Percentiles rank a stretch among this genome's conserved stretches.
phyloP scores from a whole-genome alignment of 2,797 vertebrate species.

The Prionace glauca region DNA sequence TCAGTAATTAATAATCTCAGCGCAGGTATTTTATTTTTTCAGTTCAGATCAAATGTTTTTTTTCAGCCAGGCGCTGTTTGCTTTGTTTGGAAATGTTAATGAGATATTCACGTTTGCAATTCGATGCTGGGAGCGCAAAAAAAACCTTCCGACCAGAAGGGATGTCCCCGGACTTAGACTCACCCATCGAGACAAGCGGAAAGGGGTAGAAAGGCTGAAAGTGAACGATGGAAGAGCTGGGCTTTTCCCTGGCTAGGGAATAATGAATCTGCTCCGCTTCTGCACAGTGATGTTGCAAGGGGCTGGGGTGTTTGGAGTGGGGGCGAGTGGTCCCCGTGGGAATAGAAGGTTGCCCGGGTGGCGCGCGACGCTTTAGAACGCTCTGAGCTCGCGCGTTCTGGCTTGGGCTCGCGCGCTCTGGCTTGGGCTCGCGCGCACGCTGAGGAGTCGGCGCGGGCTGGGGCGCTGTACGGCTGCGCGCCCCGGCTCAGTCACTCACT shows the following conservation, averaged over 20 bases:
- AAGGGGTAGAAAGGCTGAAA: neutral
- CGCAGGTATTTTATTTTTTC: neutral
- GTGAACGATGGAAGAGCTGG: neutral
- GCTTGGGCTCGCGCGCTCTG: too few relatives aligned
- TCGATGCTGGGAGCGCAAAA: neutral
- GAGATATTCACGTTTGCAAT: neutral
- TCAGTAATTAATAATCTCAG: constrained; percentile 12
- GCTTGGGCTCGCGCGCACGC: too few relatives aligned
- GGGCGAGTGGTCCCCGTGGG: neutral
- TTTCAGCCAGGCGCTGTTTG: neutral
- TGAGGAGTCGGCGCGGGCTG: neutral
- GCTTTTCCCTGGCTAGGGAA: neutral
- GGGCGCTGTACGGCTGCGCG: neutral
- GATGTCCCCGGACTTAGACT: neutral
- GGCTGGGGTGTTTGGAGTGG: neutral
- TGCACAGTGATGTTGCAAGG: neutral
- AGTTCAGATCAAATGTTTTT: neutral
- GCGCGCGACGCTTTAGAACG: neutral
- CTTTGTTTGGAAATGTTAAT: neutral
- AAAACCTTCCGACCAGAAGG: neutral
- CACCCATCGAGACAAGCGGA: neutral
- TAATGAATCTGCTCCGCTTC: too few relatives aligned
- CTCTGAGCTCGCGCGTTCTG: neutral
- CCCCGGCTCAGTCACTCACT: neutral
- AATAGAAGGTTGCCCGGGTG: neutral